These are phyloP conservation scores for Merodon equestris DNA, from an alignment of 2,888 invertebrate genomes.

Conservation along the genomic window DNA sequence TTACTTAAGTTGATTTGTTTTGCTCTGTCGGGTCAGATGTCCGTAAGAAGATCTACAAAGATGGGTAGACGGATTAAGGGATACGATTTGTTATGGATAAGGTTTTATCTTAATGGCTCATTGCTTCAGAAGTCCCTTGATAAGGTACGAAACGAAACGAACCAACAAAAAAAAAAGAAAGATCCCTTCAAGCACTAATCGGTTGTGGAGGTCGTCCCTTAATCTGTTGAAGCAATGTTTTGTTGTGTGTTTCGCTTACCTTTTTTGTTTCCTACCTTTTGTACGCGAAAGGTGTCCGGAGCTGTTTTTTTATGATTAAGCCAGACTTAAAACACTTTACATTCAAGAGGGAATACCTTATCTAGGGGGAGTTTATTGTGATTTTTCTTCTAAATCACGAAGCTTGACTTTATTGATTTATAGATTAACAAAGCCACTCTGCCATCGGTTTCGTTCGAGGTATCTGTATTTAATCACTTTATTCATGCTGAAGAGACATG, in stretches of 20 bases:
- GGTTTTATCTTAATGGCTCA: constrained; percentile 54
- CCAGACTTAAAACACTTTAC: no score
- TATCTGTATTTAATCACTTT: no score
- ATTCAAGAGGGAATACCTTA: no score
- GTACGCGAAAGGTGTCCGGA: no score
- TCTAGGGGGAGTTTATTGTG: no score
- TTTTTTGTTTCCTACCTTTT: no score
- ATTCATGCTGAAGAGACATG: no score
- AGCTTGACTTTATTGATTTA: no score
- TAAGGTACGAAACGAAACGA: constrained; percentile 1
- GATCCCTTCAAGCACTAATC: constrained; percentile 36
- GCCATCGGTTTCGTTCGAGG: no score
- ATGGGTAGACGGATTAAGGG: constrained; percentile 30
- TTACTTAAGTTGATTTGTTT: constrained; percentile 40
- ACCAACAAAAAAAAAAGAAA: neutral
- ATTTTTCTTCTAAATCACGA: no score
- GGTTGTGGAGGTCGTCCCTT: constrained; percentile 38
- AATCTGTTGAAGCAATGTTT: constrained; percentile 38
- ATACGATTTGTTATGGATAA: constrained; percentile 50
- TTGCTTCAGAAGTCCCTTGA: constrained; percentile 30
- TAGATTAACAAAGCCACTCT: no score
- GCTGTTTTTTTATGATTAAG: no score
- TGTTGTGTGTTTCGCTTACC: neutral
- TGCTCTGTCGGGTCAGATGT: constrained; percentile 30
- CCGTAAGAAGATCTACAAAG: constrained; percentile 17